Evolutionary conservation across 1,140 invertebrate species (phyloP).

Genomic region (Sycophaga agraensis): DNA sequence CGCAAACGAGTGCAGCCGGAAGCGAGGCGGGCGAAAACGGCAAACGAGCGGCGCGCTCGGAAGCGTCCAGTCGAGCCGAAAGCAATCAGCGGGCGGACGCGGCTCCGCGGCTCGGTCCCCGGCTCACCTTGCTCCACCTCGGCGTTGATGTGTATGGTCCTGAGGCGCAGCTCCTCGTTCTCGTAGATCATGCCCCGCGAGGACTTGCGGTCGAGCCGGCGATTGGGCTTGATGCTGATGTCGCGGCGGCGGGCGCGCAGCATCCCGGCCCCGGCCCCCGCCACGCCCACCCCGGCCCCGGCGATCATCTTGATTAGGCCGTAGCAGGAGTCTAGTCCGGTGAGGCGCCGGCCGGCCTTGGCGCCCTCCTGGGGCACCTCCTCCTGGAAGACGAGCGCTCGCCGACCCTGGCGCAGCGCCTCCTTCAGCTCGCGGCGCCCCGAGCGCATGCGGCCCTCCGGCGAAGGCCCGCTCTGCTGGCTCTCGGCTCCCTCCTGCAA

Average conservation of each 20-base stretch:
- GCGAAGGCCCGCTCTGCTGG: background rate
- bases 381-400: background rate
- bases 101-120: background rate
- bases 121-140: conserved; percentile 82
- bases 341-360: background rate
- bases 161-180: conserved; percentile 86
- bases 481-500: too few species aligned
- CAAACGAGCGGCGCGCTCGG: too few species aligned
- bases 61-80: too few species aligned
- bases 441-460: background rate
- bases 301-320: conserved; percentile 43
- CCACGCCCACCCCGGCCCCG: conserved; percentile 41
- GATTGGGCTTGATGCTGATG: conserved; percentile 72
- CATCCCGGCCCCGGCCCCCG: conserved; percentile 59
- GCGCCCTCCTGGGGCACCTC: background rate
- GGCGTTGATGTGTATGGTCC: conserved; percentile 90
- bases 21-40: too few species aligned
- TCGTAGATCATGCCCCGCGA: conserved; percentile 86
- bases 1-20: too few species aligned
- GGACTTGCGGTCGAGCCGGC: conserved; percentile 78
- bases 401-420: background rate
- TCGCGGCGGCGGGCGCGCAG: conserved; percentile 69
- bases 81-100: too few species aligned
- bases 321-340: background rate
- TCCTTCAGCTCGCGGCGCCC: conserved; percentile 2